phyloP scores from a whole-genome alignment of 2,888 invertebrate genomes.

The Panopea generosa region DNA sequence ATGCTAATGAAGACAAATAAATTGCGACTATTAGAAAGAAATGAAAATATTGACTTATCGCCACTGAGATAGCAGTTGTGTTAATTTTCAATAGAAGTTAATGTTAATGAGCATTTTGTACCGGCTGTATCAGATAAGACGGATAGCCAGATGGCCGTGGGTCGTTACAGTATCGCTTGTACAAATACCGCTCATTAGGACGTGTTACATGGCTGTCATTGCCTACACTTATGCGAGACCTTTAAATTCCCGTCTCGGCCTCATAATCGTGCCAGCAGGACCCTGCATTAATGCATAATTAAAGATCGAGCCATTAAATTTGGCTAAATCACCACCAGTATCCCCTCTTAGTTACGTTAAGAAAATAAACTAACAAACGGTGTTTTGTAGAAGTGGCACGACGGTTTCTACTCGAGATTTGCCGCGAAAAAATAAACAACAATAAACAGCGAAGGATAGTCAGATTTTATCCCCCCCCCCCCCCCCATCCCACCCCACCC shows the following conservation, averaged over 20 bases:
- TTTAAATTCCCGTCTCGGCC: slow-evolving; percentile 30
- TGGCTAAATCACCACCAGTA: neutral
- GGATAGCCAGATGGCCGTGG: slow-evolving; percentile 11
- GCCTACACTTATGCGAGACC: slow-evolving; percentile 15
- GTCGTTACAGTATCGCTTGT: slow-evolving; percentile 13
- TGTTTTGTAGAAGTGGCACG: neutral
- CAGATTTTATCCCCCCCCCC: no score
- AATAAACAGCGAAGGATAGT: no score
- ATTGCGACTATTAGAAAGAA: neutral
- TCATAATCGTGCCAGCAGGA: slow-evolving; percentile 39
- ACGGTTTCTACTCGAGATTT: neutral
- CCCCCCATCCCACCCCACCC: no score
- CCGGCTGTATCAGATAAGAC: neutral
- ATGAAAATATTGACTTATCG: neutral
- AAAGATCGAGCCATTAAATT: slow-evolving; percentile 17
- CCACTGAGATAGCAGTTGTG: neutral
- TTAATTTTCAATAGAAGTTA: neutral
- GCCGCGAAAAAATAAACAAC: no score
- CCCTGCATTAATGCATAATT: slow-evolving; percentile 39
- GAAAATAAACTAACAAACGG: neutral
- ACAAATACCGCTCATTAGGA: slow-evolving; percentile 17
- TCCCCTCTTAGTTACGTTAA: neutral
- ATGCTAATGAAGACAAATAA: neutral
- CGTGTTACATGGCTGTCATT: slow-evolving; percentile 21
- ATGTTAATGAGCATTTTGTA: slow-evolving; percentile 13